phyloP scores from a whole-genome alignment of 2,888 invertebrate genomes.

The Drosophila algonquin region DNA sequence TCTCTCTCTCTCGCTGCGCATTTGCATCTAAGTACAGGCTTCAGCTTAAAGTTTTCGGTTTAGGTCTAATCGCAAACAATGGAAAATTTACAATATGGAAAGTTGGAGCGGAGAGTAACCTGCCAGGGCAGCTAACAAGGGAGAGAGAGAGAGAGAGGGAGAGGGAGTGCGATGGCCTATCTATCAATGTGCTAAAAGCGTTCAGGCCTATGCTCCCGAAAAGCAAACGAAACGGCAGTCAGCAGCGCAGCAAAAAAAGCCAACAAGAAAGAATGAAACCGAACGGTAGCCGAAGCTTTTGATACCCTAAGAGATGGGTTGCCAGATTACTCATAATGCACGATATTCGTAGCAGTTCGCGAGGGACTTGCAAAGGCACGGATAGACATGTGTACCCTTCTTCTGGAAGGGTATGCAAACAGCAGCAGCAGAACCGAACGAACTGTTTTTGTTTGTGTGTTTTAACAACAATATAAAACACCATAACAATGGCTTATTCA shows the following conservation, averaged over 20 bases:
- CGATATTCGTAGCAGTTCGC: too few species aligned
- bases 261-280: background rate
- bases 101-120: slow-evolving; percentile 38
- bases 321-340: too few species aligned
- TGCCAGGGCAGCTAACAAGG: background rate
- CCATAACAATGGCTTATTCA: slow-evolving; percentile 47
- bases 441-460: slow-evolving; percentile 43
- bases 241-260: background rate
- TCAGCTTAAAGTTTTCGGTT: slow-evolving; percentile 42
- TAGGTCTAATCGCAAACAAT: slow-evolving; percentile 73
- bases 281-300: background rate
- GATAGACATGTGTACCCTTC: background rate
- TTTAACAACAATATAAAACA: slow-evolving; percentile 28
- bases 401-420: background rate
- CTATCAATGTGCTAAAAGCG: slow-evolving; percentile 59
- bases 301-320: background rate
- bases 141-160: slow-evolving; percentile 22
- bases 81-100: slow-evolving; percentile 73
- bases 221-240: slow-evolving; percentile 9
- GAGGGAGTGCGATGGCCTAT: slow-evolving; percentile 40
- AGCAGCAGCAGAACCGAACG: slow-evolving; percentile 34
- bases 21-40: slow-evolving; percentile 22
- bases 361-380: background rate
- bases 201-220: slow-evolving; percentile 46
- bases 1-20: slow-evolving; percentile 20